A percentile compares a stretch with the other conserved stretches of the same genome.
Evolutionary conservation across 2,888 invertebrate species (phyloP).

Genomic region (Lobophora halterata): DNA sequence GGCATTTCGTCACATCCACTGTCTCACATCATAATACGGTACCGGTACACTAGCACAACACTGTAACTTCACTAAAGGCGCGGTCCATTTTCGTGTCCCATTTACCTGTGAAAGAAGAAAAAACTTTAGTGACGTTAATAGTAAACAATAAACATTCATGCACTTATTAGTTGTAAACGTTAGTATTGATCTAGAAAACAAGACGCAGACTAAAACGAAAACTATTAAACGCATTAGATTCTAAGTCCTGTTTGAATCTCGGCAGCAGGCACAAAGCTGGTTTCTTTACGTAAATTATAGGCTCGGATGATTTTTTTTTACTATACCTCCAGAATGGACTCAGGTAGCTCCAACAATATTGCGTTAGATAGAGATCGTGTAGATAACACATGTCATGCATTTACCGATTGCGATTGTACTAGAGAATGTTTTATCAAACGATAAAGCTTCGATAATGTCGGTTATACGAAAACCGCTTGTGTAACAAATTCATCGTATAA

Average conservation of each 20-base stretch:
- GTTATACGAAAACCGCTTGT: constrained; percentile 21
- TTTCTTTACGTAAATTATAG: constrained; percentile 29
- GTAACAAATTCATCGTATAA: constrained; percentile 22
- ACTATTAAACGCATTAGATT: constrained; percentile 19
- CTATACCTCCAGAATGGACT: constrained; percentile 25
- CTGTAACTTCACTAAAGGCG: constrained; percentile 41
- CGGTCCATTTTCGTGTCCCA: constrained; percentile 57
- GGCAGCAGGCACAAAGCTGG: constrained; percentile 28
- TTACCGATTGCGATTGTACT: constrained; percentile 24
- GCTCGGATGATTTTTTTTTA: constrained; percentile 28
- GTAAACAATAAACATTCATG: too few relatives aligned
- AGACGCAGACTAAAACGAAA: constrained; percentile 9
- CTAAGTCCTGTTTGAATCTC: constrained; percentile 18
- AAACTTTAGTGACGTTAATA: too few relatives aligned
- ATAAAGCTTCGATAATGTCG: constrained; percentile 26
- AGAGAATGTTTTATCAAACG: constrained; percentile 25
- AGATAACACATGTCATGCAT: constrained; percentile 24
- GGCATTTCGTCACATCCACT: constrained; percentile 66
- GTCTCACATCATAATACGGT: constrained; percentile 69
- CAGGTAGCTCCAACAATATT: constrained; percentile 28
- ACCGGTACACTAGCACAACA: constrained; percentile 62
- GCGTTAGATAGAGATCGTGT: constrained; percentile 27
- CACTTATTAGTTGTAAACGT: too few relatives aligned
- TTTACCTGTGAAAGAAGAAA: constrained; percentile 59
- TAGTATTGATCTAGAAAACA: too few relatives aligned